These are phyloP conservation scores for Micromesistius poutassou DNA, from an alignment of 2,797 vertebrate species.

Conservation along the genomic window DNA sequence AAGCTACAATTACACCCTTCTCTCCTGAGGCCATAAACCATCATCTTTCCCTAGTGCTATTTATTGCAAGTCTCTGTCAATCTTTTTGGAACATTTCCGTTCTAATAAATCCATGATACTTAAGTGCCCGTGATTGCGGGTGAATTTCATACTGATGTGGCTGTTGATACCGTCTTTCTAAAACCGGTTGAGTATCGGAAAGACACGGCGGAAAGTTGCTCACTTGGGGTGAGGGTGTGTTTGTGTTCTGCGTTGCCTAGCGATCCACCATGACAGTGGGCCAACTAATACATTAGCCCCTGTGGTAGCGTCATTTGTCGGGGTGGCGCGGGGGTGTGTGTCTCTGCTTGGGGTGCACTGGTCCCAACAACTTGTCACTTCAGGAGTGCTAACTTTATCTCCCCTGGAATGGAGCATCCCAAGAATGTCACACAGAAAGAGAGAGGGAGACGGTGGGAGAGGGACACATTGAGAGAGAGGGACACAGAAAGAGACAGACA, in stretches of 20 bases:
- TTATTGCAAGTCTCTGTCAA: slow-evolving; percentile 20
- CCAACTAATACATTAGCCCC: slow-evolving; percentile 73
- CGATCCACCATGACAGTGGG: slow-evolving; percentile 63
- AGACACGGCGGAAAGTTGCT: not conserved
- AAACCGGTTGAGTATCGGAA: slow-evolving; percentile 4
- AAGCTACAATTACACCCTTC: not conserved
- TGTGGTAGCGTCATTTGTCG: slow-evolving; percentile 69
- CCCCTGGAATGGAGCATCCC: slow-evolving; percentile 75
- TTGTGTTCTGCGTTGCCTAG: slow-evolving; percentile 76
- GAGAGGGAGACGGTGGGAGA: not conserved
- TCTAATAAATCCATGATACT: slow-evolving; percentile 10
- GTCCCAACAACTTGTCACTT: slow-evolving; percentile 79
- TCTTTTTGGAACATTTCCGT: slow-evolving; percentile 7
- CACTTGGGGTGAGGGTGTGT: slow-evolving; percentile 44
- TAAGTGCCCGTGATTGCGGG: slow-evolving; percentile 13
- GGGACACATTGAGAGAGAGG: not conserved
- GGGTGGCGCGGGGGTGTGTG: not conserved
- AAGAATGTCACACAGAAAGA: slow-evolving; percentile 27
- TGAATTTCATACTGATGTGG: not conserved
- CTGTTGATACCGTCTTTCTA: slow-evolving; percentile 6
- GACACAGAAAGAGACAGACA: not conserved
- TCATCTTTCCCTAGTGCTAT: not conserved
- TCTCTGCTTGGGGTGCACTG: slow-evolving; percentile 63
- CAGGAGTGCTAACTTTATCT: slow-evolving; percentile 82
- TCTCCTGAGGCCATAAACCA: not conserved